These are phyloP conservation scores for Aricia artaxerxes DNA, from an alignment of 2,888 invertebrate species.

Conservation along the genomic window DNA sequence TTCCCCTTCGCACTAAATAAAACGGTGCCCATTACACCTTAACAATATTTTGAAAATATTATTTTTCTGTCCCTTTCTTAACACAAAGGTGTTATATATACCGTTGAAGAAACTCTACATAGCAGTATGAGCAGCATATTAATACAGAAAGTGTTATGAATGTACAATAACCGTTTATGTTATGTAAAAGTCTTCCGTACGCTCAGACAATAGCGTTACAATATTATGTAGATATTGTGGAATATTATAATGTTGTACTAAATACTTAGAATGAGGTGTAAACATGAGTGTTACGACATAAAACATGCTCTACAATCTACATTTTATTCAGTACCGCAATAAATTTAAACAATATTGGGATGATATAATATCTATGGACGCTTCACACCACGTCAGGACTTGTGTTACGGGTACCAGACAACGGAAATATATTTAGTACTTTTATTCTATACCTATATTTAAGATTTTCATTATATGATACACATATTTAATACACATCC, in stretches of 20 bases:
- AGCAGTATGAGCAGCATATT: background rate
- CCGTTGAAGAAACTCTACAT: background rate
- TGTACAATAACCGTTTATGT: conserved; percentile 1
- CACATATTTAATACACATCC: too few relatives aligned
- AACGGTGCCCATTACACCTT: too few relatives aligned
- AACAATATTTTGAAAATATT: too few relatives aligned
- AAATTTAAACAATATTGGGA: too few relatives aligned
- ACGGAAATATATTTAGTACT: too few relatives aligned
- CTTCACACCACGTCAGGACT: too few relatives aligned
- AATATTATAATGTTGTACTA: background rate
- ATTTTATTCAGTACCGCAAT: too few relatives aligned
- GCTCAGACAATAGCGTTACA: background rate
- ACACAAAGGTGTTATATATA: background rate
- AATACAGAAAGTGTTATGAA: conserved; percentile 9
- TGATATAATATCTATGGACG: too few relatives aligned
- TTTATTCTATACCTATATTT: too few relatives aligned
- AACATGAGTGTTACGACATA: background rate
- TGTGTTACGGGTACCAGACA: too few relatives aligned
- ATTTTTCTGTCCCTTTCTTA: background rate
- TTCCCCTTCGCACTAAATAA: too few relatives aligned
- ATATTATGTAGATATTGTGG: background rate
- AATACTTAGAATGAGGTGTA: background rate
- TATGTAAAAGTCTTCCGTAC: conserved; percentile 2
- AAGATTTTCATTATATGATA: too few relatives aligned
- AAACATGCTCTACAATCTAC: background rate